These are phyloP conservation scores for Lottia scabra DNA, from an alignment of 2,888 invertebrate species.

Conservation along the genomic window DNA sequence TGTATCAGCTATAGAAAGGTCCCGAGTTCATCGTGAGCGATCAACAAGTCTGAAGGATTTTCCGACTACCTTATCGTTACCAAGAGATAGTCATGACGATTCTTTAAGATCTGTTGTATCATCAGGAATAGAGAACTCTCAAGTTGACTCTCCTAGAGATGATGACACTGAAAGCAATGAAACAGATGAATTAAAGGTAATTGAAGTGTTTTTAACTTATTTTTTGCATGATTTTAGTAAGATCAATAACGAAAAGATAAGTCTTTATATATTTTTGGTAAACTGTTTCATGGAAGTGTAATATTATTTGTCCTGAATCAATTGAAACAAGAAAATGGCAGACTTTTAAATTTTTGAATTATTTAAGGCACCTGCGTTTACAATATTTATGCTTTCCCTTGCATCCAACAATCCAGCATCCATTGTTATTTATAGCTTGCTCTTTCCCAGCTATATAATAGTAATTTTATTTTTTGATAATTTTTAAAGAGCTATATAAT, in stretches of 20 bases:
- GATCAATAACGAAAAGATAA: not conserved
- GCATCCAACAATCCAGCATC: too few relatives aligned
- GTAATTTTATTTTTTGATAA: too few relatives aligned
- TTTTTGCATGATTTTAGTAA: not conserved
- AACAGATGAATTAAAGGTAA: conserved; percentile 68
- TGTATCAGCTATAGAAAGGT: conserved; percentile 36
- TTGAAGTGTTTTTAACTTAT: conserved; percentile 8
- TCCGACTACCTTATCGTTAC: conserved; percentile 46
- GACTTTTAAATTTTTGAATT: too few relatives aligned
- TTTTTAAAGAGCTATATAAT: too few relatives aligned
- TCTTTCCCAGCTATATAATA: too few relatives aligned
- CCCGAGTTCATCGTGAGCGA: conserved; percentile 46
- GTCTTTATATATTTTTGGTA: not conserved
- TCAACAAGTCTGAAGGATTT: conserved; percentile 58
- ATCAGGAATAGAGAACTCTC: conserved; percentile 20
- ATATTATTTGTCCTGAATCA: not conserved
- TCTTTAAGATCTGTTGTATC: conserved; percentile 27
- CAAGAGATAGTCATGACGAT: conserved; percentile 31
- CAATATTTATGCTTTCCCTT: too few relatives aligned
- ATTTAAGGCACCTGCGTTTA: too few relatives aligned
- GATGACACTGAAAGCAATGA: conserved; percentile 55
- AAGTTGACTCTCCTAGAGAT: conserved; percentile 21
- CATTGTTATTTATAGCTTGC: too few relatives aligned
- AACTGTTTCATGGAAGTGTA: not conserved
- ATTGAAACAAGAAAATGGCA: too few relatives aligned